Conservation (phyloP, 1,140 invertebrate species). For the Psilanteris sp. region DNA sequence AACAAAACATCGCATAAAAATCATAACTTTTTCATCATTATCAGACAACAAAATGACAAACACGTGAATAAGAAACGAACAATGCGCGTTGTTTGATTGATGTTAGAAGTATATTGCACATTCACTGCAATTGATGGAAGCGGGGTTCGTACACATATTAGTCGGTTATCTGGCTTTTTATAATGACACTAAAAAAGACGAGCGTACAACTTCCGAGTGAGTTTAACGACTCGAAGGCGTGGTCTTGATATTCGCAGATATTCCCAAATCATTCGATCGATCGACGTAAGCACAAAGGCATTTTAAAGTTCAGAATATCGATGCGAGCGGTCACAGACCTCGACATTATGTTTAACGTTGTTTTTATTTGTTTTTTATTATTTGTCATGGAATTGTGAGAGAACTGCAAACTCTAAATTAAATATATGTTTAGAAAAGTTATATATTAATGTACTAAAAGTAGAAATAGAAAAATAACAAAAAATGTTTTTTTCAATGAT, state of each 20-base stretch:
- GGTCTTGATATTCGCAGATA: constrained; percentile 55
- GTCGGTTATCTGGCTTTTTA: constrained; percentile 49
- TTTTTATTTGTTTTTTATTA: no score
- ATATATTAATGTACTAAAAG: no score
- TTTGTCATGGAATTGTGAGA: no score
- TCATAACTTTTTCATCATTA: no score
- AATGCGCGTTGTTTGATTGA: constrained; percentile 38
- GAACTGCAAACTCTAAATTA: no score
- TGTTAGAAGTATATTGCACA: constrained; percentile 44
- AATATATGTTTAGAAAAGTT: no score
- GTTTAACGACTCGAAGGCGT: constrained; percentile 52
- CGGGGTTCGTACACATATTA: constrained; percentile 32
- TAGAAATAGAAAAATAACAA: no score
- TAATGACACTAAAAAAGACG: constrained; percentile 56
- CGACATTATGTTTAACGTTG: neutral
- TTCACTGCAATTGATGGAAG: constrained; percentile 41
- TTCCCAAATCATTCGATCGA: constrained; percentile 54
- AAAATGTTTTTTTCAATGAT: no score
- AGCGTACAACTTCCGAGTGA: constrained; percentile 53
- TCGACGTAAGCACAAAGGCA: constrained; percentile 15
- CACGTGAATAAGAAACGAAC: constrained; percentile 36
- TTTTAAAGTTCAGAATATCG: constrained; percentile 30
- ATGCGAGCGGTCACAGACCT: constrained; percentile 52
- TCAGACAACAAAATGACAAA: constrained; percentile 8
- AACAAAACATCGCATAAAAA: no score